Conservation (phyloP, 2,113 vertebrate genomes). For the Irena cyanogastra region DNA sequence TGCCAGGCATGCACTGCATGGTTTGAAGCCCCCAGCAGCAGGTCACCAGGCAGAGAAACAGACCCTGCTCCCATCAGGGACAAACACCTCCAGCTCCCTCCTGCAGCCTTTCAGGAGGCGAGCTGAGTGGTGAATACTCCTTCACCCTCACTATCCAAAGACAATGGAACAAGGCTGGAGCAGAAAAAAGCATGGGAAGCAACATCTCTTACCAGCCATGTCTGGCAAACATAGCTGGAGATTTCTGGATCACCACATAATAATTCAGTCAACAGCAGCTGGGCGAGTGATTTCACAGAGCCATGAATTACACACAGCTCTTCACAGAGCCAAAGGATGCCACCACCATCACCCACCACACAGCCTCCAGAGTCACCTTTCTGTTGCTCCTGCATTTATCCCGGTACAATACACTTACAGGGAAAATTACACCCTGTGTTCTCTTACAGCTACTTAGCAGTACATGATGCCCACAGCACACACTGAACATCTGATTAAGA, state of each 20-base stretch:
- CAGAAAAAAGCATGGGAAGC: neutral
- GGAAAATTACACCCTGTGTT: neutral
- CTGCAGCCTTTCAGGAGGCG: neutral
- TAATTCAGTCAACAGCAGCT: neutral
- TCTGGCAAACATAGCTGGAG: neutral
- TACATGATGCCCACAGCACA: neutral
- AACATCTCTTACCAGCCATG: neutral
- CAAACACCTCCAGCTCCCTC: neutral
- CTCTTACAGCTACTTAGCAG: neutral
- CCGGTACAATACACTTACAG: fast-evolving
- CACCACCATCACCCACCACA: neutral
- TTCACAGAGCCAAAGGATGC: neutral
- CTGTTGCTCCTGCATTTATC: neutral
- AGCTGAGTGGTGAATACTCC: neutral
- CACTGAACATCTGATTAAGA: neutral
- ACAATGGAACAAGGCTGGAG: neutral
- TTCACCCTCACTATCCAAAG: neutral
- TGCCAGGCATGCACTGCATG: neutral
- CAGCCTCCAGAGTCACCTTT: neutral
- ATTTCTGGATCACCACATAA: neutral
- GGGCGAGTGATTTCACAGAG: neutral
- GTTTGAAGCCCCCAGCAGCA: neutral
- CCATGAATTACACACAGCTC: neutral
- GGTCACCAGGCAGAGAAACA: neutral
- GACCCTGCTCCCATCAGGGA: neutral